Evolutionary conservation across 2,797 vertebrate genomes (phyloP).

Genomic region (Danionella dracula): DNA sequence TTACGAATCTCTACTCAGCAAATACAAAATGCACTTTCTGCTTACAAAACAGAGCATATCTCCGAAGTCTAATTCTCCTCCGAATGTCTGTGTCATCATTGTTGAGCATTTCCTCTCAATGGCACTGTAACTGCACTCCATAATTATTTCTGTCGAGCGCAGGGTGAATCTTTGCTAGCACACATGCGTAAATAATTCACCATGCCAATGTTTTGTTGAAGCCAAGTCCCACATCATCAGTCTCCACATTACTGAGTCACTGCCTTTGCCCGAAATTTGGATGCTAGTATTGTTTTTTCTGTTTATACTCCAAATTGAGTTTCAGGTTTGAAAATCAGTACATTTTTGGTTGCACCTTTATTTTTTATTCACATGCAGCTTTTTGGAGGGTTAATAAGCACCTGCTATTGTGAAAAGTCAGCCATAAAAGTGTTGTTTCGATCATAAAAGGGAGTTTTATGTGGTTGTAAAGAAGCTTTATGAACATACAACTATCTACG

Average conservation of each 20-base stretch:
- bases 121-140: constrained; percentile 37
- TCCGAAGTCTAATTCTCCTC: neutral
- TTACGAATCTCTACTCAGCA: neutral
- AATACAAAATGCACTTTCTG: constrained; percentile 12
- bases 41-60: neutral
- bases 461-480: constrained; percentile 32
- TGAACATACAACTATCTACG: constrained; percentile 33
- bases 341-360: constrained; percentile 11
- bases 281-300: constrained; percentile 1
- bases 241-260: constrained; percentile 41
- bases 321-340: constrained; percentile 20
- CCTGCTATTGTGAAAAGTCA: constrained; percentile 32
- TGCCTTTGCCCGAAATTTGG: constrained; percentile 34
- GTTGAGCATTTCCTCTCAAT: constrained; percentile 31
- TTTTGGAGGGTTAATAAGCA: constrained; percentile 25
- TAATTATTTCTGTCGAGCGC: constrained; percentile 37
- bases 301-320: constrained; percentile 17
- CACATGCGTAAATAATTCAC: constrained; percentile 44
- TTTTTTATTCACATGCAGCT: constrained; percentile 38
- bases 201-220: constrained; percentile 41
- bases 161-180: constrained; percentile 20
- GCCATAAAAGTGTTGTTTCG: constrained; percentile 31
- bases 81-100: constrained; percentile 21
- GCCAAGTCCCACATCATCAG: constrained; percentile 36
- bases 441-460: constrained; percentile 17